Percentiles rank a stretch among this genome's conserved stretches.
Evolutionary conservation across 2,797 vertebrate species (phyloP).

Genomic region (Hoplostethus atlanticus): DNA sequence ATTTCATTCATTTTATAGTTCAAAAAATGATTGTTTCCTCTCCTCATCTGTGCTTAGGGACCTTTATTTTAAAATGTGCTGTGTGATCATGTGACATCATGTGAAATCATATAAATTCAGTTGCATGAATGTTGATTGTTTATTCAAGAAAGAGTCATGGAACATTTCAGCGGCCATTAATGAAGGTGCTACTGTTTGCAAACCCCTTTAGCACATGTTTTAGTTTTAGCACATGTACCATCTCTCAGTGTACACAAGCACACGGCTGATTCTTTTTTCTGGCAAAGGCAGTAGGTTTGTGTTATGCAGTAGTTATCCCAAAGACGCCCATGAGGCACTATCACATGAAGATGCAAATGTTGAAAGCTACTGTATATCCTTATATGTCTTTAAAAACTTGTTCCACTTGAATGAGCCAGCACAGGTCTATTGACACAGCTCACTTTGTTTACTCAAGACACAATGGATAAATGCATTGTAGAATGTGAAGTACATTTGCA

Average conservation of each 20-base stretch:
- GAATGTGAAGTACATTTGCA: constrained; percentile 5
- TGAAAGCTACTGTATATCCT: not conserved
- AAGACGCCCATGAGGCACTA: not conserved
- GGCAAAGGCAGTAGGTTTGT: not conserved
- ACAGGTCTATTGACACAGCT: constrained; percentile 2
- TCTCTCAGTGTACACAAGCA: not conserved
- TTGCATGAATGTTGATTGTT: not conserved
- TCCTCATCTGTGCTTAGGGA: too few relatives aligned
- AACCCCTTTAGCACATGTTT: not conserved
- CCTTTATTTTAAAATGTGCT: too few relatives aligned
- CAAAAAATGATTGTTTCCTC: not conserved
- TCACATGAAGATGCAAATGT: not conserved
- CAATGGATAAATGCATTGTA: not conserved
- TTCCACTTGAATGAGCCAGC: not conserved
- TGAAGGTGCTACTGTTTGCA: not conserved
- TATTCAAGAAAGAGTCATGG: not conserved
- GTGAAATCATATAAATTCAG: not conserved
- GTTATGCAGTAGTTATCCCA: not conserved
- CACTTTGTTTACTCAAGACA: constrained; percentile 10
- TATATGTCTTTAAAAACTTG: not conserved
- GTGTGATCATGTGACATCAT: too few relatives aligned
- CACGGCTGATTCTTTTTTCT: not conserved
- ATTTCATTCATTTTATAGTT: not conserved
- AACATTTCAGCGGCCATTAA: not conserved
- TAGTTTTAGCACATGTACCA: not conserved